These are phyloP conservation scores for Plemyria rubiginata DNA, from an alignment of 2,888 invertebrate species.

Conservation along the genomic window DNA sequence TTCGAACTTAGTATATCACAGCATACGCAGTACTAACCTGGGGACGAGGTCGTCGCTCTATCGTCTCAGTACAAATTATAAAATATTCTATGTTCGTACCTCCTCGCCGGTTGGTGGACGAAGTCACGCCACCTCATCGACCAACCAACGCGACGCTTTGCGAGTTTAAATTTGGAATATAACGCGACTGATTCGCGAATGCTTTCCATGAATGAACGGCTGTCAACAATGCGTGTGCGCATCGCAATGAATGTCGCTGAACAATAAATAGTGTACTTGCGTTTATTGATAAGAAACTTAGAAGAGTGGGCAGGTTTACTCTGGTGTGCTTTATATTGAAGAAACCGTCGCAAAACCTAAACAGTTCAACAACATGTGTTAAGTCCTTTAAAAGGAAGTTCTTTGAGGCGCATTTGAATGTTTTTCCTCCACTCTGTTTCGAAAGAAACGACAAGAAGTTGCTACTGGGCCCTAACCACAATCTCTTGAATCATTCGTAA, in stretches of 20 bases:
- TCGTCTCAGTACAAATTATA: slow-evolving; percentile 11
- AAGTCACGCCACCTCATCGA: slow-evolving; percentile 77
- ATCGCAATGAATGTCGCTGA: slow-evolving; percentile 4
- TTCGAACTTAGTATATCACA: slow-evolving; percentile 3
- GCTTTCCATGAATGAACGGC: slow-evolving; percentile 35
- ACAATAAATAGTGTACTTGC: slow-evolving; percentile 6
- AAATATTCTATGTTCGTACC: slow-evolving; percentile 28
- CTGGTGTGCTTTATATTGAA: no score
- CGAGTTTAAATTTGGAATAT: slow-evolving; percentile 78
- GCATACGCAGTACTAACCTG: slow-evolving; percentile 11
- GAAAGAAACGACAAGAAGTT: no score
- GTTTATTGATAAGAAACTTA: neutral
- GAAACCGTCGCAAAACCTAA: no score
- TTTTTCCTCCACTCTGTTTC: no score
- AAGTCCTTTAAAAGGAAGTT: no score
- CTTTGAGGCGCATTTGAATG: no score
- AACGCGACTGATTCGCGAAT: slow-evolving; percentile 46
- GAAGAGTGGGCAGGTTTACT: neutral
- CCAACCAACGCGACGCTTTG: slow-evolving; percentile 46
- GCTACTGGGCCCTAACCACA: no score
- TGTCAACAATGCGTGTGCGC: slow-evolving; percentile 13
- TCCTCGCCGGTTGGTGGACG: slow-evolving; percentile 62
- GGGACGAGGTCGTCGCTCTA: slow-evolving; percentile 69
- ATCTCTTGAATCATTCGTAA: no score
- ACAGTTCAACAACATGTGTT: no score